Conservation (phyloP, 2,797 vertebrate species). For the Scolopax rusticola region DNA sequence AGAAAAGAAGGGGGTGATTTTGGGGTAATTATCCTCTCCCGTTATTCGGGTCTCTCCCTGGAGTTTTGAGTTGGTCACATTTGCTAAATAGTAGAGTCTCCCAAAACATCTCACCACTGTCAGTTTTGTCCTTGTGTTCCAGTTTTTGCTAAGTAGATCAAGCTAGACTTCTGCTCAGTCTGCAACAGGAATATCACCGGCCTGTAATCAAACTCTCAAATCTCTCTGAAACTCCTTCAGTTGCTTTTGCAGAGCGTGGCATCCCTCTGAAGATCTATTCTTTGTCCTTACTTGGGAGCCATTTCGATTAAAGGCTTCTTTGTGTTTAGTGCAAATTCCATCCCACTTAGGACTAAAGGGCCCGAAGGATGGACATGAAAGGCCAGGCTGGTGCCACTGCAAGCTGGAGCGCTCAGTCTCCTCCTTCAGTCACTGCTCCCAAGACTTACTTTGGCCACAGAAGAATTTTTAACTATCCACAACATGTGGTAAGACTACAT, state of each 20-base stretch:
- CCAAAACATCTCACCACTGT: neutral
- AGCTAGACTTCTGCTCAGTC: neutral
- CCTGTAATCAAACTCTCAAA: neutral
- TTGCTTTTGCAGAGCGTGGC: neutral
- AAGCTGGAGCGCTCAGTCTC: neutral
- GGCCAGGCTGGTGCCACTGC: neutral
- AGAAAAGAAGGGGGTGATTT: neutral
- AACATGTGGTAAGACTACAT: neutral
- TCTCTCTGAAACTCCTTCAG: neutral
- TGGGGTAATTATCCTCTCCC: neutral
- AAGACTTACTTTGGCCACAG: neutral
- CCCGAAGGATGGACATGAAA: fast-evolving
- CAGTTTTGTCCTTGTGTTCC: neutral
- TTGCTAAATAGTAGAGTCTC: neutral
- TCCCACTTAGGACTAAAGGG: neutral
- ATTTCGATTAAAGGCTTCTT: neutral
- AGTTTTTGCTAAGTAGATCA: constrained; percentile 6
- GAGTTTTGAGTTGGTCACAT: neutral
- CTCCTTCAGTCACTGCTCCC: fast-evolving
- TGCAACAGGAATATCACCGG: neutral
- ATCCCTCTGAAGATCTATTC: neutral
- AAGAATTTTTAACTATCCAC: neutral
- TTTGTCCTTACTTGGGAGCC: neutral
- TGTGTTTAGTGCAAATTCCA: neutral
- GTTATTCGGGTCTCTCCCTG: neutral